phyloP scores from a whole-genome alignment of 2,797 vertebrate species.

The Taenioides sp. region DNA sequence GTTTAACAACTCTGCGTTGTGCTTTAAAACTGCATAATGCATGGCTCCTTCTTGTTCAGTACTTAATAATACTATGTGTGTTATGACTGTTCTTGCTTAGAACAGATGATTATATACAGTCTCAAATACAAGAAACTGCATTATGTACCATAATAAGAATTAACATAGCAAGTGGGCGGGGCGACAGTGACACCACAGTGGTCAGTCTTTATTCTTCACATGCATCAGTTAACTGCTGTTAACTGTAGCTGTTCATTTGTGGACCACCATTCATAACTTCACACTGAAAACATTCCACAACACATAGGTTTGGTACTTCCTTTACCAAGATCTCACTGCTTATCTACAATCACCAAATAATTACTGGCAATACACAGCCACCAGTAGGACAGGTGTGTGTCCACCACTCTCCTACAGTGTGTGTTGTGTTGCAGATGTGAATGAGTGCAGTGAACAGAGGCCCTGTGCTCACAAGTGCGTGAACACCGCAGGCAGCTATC shows the following conservation, averaged over 20 bases:
- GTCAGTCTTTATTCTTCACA: background rate
- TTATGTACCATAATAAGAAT: too few relatives aligned
- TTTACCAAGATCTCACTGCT: background rate
- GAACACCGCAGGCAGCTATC: constrained; percentile 85
- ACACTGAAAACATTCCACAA: background rate
- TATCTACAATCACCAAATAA: background rate
- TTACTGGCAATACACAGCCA: background rate
- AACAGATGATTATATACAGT: too few relatives aligned
- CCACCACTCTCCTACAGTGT: background rate
- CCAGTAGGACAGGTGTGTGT: background rate
- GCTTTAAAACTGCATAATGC: too few relatives aligned
- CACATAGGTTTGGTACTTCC: background rate
- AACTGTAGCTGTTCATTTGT: background rate
- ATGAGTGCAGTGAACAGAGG: constrained; percentile 79
- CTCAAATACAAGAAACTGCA: background rate
- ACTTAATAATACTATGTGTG: too few relatives aligned
- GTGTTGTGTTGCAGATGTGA: constrained; percentile 79
- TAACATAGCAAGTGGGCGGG: too few relatives aligned
- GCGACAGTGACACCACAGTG: too few relatives aligned
- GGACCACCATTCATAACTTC: background rate
- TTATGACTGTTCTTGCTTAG: too few relatives aligned
- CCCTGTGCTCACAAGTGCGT: constrained; percentile 81
- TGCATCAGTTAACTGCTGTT: background rate
- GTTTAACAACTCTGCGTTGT: too few relatives aligned
- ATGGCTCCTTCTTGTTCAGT: too few relatives aligned